Percentiles rank a stretch among this genome's conserved stretches.
Evolutionary conservation across 2,113 vertebrate genomes (phyloP).

Genomic region (Vicugna pacos): DNA sequence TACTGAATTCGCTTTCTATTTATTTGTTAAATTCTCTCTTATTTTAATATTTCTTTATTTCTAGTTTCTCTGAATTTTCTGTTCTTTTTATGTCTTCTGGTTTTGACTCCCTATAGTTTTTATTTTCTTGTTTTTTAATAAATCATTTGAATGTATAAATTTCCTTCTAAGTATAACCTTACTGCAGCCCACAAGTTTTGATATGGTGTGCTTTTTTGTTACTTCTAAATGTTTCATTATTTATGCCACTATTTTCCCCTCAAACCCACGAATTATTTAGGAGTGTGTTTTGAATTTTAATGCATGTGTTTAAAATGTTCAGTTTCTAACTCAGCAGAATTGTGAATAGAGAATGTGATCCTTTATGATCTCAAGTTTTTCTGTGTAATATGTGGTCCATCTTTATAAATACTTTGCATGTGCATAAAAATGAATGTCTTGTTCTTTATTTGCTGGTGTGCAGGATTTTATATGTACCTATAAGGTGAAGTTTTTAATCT

Average conservation of each 20-base stretch:
- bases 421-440: neutral
- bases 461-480: neutral
- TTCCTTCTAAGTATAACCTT: neutral
- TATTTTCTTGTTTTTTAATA: neutral
- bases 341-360: neutral
- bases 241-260: neutral
- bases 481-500: neutral
- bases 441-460: neutral
- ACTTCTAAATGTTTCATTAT: neutral
- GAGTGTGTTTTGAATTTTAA: neutral
- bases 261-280: neutral
- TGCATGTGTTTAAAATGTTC: neutral
- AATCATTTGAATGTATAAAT: neutral
- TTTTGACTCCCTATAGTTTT: neutral
- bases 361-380: neutral
- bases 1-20: neutral
- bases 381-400: neutral
- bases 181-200: neutral
- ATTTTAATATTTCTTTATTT: neutral
- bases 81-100: neutral
- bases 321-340: neutral
- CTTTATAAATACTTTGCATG: neutral
- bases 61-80: neutral
- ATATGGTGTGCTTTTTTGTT: neutral
- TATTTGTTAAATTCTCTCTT: conserved; percentile 5